phyloP scores from a whole-genome alignment of 2,113 vertebrate genomes.

The Ginglymostoma cirratum region DNA sequence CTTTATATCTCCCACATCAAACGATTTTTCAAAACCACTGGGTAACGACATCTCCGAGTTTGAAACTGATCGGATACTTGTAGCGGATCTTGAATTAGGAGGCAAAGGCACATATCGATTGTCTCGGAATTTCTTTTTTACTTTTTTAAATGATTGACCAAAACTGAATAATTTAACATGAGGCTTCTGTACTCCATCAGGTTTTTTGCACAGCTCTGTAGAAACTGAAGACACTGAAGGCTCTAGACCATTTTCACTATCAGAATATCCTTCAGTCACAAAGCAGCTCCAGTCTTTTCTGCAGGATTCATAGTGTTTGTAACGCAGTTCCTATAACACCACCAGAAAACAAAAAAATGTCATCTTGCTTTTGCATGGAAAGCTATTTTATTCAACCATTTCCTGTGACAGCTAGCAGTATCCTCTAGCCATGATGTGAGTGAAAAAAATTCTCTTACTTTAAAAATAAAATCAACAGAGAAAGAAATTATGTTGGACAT shows the following conservation, averaged over 20 bases:
- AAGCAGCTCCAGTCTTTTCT: slow-evolving; percentile 36
- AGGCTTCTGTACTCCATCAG: neutral
- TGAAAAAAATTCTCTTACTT: too few relatives aligned
- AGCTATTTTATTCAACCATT: neutral
- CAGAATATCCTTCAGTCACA: neutral
- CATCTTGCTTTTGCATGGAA: neutral
- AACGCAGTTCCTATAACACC: neutral
- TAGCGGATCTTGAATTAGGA: neutral
- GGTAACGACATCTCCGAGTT: neutral
- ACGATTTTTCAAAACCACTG: neutral
- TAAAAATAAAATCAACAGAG: too few relatives aligned
- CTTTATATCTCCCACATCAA: neutral
- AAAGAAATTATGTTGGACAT: too few relatives aligned
- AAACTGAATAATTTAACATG: neutral
- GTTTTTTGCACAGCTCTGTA: neutral
- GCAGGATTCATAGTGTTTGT: slow-evolving; percentile 14
- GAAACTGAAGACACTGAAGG: neutral
- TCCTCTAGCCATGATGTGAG: neutral
- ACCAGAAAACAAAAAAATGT: neutral
- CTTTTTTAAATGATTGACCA: neutral
- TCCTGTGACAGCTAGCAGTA: neutral
- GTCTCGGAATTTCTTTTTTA: neutral
- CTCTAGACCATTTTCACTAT: neutral
- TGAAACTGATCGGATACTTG: neutral
- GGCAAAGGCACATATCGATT: neutral